Evolutionary conservation across 2,888 invertebrate species (phyloP).

Genomic region (Aphidoletes aphidimyza): DNA sequence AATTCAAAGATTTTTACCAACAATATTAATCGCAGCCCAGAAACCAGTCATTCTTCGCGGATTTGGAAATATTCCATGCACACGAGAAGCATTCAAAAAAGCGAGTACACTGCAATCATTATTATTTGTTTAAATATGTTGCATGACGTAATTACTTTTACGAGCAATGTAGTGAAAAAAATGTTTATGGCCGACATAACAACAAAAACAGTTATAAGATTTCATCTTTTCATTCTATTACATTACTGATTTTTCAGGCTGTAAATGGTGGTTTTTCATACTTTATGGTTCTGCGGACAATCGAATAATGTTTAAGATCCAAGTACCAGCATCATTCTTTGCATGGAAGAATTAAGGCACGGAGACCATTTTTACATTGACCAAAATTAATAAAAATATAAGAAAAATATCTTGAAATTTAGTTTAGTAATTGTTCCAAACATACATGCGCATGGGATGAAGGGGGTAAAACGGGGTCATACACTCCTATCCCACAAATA

Average conservation of each 20-base stretch:
- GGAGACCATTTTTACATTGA: no score
- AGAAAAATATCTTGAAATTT: no score
- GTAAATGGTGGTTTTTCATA: constrained; percentile 3
- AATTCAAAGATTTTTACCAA: not conserved
- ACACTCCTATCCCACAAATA: no score
- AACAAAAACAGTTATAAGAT: not conserved
- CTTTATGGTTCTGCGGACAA: not conserved
- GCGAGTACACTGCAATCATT: not conserved
- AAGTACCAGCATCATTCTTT: no score
- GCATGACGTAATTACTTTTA: no score
- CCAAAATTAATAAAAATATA: no score
- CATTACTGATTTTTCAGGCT: not conserved
- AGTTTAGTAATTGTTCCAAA: no score
- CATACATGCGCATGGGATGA: no score
- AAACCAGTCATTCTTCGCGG: not conserved
- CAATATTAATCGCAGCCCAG: not conserved
- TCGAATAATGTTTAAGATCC: not conserved
- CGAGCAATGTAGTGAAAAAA: no score
- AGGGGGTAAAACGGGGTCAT: no score
- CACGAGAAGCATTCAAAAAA: not conserved
- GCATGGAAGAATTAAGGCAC: no score
- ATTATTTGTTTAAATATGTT: not conserved
- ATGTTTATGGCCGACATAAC: not conserved
- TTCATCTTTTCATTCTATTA: not conserved
- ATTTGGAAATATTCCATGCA: constrained; percentile 4